Base-by-base conservation (phyloP, 2,888 invertebrate species). In the Auanema sp. region DNA sequence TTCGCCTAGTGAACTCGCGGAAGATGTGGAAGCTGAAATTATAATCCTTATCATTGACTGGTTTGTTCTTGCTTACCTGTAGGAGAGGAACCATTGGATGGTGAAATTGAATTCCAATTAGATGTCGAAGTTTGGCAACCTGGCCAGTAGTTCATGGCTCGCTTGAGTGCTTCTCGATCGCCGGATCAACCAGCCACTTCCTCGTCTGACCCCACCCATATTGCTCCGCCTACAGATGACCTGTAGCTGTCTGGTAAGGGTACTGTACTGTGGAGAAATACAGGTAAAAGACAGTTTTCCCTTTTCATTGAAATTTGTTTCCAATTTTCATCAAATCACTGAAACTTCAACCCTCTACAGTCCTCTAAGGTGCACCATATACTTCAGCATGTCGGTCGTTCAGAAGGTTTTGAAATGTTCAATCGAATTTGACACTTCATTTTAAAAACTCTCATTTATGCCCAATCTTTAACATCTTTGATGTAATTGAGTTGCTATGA, bases 1-100 rank as follows among this genome's bases (percentile, higher is more conserved):
- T 86, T 94, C 94, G n/a, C 95, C 95, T 5, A 61, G 56, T 43
- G 64, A 64, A n/a, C 60, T 41, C 5, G 69, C 58, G 10, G 62
- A 56, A 11, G 51, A 54, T 12, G 47, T 12, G 1, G 58, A 54
- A 0, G 14, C 61, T 60, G 55, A 56, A 52, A 58, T 24, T 16
- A 23, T 41, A n/a, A n/a, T n/a, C n/a, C n/a, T n/a, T n/a, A n/a
- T n/a, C n/a, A n/a, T n/a, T 12, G 14, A 49, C 14, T 53, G 60
- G 50, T 60, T 18, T 53, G 53, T 55, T 49, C 49, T 24, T 60
- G 44, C 60, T 47, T 21, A 47, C 16, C 21, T 47, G 21, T 47
- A 18, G 47, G 47, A 5, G 21, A 47, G 3, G 47, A 21, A 10
- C 16, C 16, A 47, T 47, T 47, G 3, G 47, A 47, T 18, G 16